A percentile compares a stretch with the other conserved stretches of the same genome.
phyloP scores from a whole-genome alignment of 2,797 vertebrate genomes.

The Tapirus indicus region DNA sequence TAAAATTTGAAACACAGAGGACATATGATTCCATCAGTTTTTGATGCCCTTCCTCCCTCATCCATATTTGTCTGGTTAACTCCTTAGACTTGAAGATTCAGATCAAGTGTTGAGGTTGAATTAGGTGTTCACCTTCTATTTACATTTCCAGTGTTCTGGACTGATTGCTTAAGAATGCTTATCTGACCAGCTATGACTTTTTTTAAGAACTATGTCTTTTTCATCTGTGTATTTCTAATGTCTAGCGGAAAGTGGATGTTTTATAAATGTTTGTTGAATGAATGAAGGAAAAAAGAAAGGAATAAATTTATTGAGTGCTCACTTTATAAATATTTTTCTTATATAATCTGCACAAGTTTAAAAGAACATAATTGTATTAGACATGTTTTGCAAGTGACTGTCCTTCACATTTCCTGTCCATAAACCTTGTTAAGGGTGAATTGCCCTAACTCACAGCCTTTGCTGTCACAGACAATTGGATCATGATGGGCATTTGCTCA shows the following conservation, averaged over 20 bases:
- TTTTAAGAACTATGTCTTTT: neutral
- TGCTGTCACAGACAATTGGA: constrained; percentile 47
- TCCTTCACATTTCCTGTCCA: constrained; percentile 5
- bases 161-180: neutral
- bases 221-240: neutral
- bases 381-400: constrained; percentile 58
- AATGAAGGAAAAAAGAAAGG: neutral
- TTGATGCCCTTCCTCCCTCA: neutral
- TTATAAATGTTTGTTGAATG: neutral
- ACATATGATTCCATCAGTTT: neutral
- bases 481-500: neutral
- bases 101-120: neutral
- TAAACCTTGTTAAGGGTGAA: constrained; percentile 30
- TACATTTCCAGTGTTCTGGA: neutral
- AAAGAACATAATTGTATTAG: constrained; percentile 10
- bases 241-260: neutral
- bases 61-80: neutral
- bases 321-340: constrained; percentile 22
- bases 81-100: neutral
- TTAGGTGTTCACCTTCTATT: neutral
- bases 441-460: neutral
- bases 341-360: neutral
- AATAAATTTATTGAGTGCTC: neutral
- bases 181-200: neutral
- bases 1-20: neutral